Percentiles rank a stretch among this genome's conserved stretches.
These are phyloP conservation scores for Oreamnos americanus DNA, from an alignment of 2,113 vertebrate genomes.

Conservation along the genomic window DNA sequence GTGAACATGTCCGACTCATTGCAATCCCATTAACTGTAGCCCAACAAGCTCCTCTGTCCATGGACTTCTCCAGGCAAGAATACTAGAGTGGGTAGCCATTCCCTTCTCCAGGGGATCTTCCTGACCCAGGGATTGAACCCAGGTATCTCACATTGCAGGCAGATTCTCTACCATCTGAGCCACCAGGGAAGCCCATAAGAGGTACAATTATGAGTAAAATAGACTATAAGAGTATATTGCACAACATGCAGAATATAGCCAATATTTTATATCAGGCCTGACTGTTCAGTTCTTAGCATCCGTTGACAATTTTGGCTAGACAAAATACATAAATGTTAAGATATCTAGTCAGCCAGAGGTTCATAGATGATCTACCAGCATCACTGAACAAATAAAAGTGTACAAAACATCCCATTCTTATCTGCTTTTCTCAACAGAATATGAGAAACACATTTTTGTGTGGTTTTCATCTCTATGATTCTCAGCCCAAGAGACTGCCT, in stretches of 20 bases:
- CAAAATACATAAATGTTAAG: neutral
- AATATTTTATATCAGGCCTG: neutral
- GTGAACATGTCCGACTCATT: neutral
- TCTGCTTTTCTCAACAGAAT: neutral
- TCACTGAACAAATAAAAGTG: neutral
- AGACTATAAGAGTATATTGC: neutral
- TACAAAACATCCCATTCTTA: neutral
- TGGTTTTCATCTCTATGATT: neutral
- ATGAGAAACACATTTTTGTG: neutral
- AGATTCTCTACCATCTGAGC: neutral
- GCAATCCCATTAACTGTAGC: neutral
- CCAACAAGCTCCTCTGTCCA: neutral
- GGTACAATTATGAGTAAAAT: neutral
- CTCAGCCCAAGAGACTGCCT: neutral
- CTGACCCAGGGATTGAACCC: neutral
- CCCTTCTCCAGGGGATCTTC: neutral
- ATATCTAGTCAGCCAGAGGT: neutral
- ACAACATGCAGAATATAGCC: neutral
- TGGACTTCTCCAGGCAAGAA: neutral
- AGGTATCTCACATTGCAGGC: neutral
- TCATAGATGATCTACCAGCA: neutral
- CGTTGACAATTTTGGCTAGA: neutral
- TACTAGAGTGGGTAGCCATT: neutral
- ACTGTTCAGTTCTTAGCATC: neutral
- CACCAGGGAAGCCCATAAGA: neutral